phyloP scores from a whole-genome alignment of 2,888 invertebrate genomes.

The Microplitis deprimator region DNA sequence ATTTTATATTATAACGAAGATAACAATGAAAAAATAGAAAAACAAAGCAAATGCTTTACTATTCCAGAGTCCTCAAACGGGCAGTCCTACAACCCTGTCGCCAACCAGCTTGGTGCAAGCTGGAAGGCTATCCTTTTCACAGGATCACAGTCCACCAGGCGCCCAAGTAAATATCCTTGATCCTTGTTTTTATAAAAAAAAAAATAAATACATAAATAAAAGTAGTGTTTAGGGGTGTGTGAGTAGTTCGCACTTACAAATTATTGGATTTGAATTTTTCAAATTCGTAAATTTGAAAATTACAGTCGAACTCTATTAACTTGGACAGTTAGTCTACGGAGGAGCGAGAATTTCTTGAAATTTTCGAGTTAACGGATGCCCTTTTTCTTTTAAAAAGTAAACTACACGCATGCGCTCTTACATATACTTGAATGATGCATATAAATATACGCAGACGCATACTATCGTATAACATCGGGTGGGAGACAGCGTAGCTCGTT shows the following conservation, averaged over 20 bases:
- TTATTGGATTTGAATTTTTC: too few relatives aligned
- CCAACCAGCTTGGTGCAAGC: conserved; percentile 77
- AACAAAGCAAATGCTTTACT: conserved; percentile 57
- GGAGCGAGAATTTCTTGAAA: too few relatives aligned
- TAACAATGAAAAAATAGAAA: conserved; percentile 24
- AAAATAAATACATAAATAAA: conserved; percentile 10
- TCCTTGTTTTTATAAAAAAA: conserved; percentile 41
- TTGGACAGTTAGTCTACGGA: too few relatives aligned
- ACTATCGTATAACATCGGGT: too few relatives aligned
- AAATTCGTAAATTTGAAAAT: too few relatives aligned
- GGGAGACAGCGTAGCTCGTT: too few relatives aligned
- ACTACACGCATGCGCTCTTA: too few relatives aligned
- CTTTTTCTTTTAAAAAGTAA: too few relatives aligned
- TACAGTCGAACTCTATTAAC: too few relatives aligned
- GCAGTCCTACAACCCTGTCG: conserved; percentile 81
- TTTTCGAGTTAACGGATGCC: too few relatives aligned
- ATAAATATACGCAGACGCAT: too few relatives aligned
- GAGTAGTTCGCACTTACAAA: background rate
- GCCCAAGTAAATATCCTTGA: conserved; percentile 70
- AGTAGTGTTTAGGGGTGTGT: conserved; percentile 35
- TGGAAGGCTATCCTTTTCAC: conserved; percentile 70
- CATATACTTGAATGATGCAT: too few relatives aligned
- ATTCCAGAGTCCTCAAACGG: conserved; percentile 79
- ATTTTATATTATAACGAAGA: conserved; percentile 1
- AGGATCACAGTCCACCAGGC: conserved; percentile 69